These are phyloP conservation scores for Melitaea cinxia DNA, from an alignment of 1,140 invertebrate genomes.

Conservation along the genomic window DNA sequence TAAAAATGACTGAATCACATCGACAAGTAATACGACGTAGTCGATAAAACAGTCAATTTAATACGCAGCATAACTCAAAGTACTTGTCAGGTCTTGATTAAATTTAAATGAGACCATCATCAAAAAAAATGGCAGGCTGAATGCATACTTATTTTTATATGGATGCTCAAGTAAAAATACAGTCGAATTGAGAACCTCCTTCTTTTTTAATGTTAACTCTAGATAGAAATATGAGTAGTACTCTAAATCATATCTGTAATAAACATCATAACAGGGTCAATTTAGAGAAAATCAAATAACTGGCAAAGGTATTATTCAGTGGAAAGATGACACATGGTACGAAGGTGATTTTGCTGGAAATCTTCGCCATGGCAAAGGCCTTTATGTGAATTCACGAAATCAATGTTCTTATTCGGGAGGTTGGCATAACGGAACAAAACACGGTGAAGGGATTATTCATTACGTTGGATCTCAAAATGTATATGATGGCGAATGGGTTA, in stretches of 20 bases:
- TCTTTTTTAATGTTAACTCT: too few relatives aligned
- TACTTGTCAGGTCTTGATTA: too few relatives aligned
- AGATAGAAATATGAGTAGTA: too few relatives aligned
- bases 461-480: conserved; percentile 58
- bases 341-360: conserved; percentile 82
- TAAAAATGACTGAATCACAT: too few relatives aligned
- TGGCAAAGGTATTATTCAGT: conserved; percentile 80
- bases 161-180: too few relatives aligned
- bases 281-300: conserved; percentile 81
- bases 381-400: conserved; percentile 76
- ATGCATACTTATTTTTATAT: too few relatives aligned
- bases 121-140: too few relatives aligned
- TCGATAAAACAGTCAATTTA: too few relatives aligned
- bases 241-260: not conserved
- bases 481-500: conserved; percentile 66
- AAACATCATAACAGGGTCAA: conserved; percentile 70
- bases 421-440: conserved; percentile 79
- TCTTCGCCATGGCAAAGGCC: conserved; percentile 81
- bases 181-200: too few relatives aligned
- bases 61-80: too few relatives aligned
- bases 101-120: too few relatives aligned
- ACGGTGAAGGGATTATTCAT: conserved; percentile 72
- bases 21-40: too few relatives aligned
- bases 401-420: conserved; percentile 77
- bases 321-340: conserved; percentile 81